These are phyloP conservation scores for Eubasilissa regina DNA, from an alignment of 1,140 invertebrate genomes.

Conservation along the genomic window DNA sequence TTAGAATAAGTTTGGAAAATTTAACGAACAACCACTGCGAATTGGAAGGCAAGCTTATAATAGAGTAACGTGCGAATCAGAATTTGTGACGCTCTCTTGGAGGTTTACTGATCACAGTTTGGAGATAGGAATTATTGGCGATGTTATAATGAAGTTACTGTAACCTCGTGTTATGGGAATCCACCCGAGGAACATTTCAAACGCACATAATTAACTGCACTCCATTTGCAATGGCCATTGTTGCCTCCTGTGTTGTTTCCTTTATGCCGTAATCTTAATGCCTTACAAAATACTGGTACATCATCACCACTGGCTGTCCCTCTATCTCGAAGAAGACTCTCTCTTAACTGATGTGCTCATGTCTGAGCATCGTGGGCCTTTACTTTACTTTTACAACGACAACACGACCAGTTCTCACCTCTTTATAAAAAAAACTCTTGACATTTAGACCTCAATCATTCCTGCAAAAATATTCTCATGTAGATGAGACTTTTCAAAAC, in stretches of 20 bases:
- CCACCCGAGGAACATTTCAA: not conserved
- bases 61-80: slow-evolving; percentile 32
- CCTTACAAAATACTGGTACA: no score
- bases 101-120: slow-evolving; percentile 10
- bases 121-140: slow-evolving; percentile 9
- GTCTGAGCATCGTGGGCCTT: no score
- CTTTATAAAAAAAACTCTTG: no score
- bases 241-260: not conserved
- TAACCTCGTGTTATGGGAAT: not conserved
- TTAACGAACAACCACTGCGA: slow-evolving; percentile 10
- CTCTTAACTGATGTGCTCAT: no score
- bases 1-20: no score
- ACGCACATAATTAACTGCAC: not conserved
- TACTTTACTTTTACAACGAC: no score
- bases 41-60: not conserved
- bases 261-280: not conserved
- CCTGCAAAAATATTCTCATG: no score
- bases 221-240: not conserved
- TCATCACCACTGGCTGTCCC: no score
- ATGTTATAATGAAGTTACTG: not conserved
- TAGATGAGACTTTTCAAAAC: no score
- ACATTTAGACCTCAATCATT: no score
- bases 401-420: no score
- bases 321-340: no score
- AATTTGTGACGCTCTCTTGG: slow-evolving; percentile 19